phyloP scores from a whole-genome alignment of 2,797 vertebrate species.

The Phrynocephalus vlangalii region DNA sequence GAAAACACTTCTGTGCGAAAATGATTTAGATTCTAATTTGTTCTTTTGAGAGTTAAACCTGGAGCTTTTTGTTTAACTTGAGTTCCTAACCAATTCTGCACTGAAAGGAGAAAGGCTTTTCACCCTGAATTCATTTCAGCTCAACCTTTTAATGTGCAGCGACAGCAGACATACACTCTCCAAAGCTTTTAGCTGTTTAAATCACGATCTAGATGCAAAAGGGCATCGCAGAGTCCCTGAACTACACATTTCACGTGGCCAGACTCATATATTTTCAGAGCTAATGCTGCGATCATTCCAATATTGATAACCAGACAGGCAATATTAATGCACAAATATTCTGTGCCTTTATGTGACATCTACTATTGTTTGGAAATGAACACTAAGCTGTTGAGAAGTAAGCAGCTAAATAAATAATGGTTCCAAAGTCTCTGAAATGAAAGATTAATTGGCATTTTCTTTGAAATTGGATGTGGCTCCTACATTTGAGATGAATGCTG shows the following conservation, averaged over 20 bases:
- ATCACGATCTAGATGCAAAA: conserved; percentile 72
- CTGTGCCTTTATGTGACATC: not conserved
- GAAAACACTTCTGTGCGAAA: conserved; percentile 5
- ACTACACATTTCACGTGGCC: conserved; percentile 55
- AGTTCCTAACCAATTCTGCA: conserved; percentile 54
- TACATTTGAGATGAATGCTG: conserved; percentile 24
- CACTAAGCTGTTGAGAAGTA: not conserved
- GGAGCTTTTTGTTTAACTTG: conserved; percentile 46
- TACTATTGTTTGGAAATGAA: conserved; percentile 13
- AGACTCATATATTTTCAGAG: conserved; percentile 34
- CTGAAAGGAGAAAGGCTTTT: conserved; percentile 61
- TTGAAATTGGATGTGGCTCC: conserved; percentile 20
- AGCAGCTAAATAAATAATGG: conserved; percentile 32
- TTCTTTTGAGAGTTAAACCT: conserved; percentile 36
- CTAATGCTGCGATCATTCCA: conserved; percentile 44
- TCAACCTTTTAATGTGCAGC: conserved; percentile 73
- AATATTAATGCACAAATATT: conserved; percentile 15
- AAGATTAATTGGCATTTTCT: conserved; percentile 27
- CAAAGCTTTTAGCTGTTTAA: conserved; percentile 69
- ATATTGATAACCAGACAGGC: not conserved
- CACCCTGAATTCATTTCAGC: conserved; percentile 68
- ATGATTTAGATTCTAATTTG: conserved; percentile 47
- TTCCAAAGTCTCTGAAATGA: conserved; percentile 42
- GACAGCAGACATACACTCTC: conserved; percentile 56
- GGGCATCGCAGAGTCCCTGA: conserved; percentile 62